Evolutionary conservation across 2,113 vertebrate genomes (phyloP), one percentile per base, ranked within the genome.

Genomic region (Desmodus rotundus): DNA sequence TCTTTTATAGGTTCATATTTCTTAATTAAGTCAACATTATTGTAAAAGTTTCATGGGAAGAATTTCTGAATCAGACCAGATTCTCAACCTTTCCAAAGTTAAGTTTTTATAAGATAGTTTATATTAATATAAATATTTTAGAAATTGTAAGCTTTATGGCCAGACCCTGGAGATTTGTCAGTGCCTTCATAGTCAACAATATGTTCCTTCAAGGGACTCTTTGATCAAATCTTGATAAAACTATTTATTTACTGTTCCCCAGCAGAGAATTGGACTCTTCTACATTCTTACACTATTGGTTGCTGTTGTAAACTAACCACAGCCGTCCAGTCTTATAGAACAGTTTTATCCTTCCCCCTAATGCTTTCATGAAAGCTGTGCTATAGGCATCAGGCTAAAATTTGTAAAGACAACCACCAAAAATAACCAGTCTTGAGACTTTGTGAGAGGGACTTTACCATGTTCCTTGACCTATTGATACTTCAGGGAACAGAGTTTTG

Each of bases 61-160:
- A 91, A 88, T 63, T 93, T 43, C 20, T 33, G 74, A 93, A 74
- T 85, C 54, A 77, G 58, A 84, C 56, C 31, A 63, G 26, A 74
- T 87, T 16, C 17, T 94, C 22, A 54, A 17, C 36, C 61, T 83
- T 87, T 26, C 50, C 41, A 87, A 89, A 17, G 4, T 94, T 93
- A 74, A 61, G 7, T 52, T 84, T 93, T 20, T 50, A 4, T 83
- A 38, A 45, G 28, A 77, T 63, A 77, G 26, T 31, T 56, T 88
- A 72, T 94, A 93, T 77, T 89, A 85, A 45, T 81, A 81, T 38
- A 82, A 77, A 63, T 87, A 87, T 87, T 92, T 94, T 38, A 81
- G 45, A 93, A 33, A 72, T 61, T 89, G 4, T 81, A 52, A 41
- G 14, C 13, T 58, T 70, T 87, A 82, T 26, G 65, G 54, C 13